Conservation (phyloP, 2,797 vertebrate species). For the Sebastes flavidus region DNA sequence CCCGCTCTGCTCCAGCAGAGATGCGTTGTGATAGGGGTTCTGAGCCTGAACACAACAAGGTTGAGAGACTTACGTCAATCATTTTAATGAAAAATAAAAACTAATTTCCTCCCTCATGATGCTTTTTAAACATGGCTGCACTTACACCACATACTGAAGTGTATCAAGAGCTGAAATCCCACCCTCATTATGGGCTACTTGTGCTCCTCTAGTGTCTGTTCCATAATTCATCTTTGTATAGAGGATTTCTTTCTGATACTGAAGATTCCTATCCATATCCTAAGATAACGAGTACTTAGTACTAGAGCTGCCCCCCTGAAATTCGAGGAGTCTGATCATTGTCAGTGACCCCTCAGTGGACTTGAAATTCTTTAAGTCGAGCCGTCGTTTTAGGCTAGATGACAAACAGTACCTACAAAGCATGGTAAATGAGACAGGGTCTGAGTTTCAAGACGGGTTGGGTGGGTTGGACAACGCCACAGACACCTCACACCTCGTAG, state of each 20-base stretch:
- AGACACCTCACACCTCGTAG: rapidly evolving
- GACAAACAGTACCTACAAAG: no score
- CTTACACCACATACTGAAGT: background rate
- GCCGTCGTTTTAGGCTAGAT: no score
- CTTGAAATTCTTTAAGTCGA: no score
- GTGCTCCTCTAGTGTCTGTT: background rate
- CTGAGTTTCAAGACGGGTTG: no score
- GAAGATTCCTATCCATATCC: background rate
- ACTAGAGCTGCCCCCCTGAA: no score
- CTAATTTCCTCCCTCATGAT: background rate
- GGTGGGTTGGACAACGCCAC: no score
- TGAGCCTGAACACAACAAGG: constrained; percentile 82
- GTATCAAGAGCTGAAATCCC: background rate
- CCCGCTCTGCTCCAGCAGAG: constrained; percentile 96
- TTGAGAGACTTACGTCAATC: background rate
- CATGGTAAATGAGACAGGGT: rapidly evolving
- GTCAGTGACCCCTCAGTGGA: rapidly evolving
- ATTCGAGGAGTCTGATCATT: rapidly evolving
- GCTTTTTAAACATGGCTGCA: background rate
- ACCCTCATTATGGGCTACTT: background rate
- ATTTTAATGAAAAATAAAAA: background rate
- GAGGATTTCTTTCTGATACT: background rate
- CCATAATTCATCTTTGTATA: background rate
- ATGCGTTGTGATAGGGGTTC: constrained; percentile 92
- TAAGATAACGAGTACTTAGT: background rate